Evolutionary conservation across 2,888 invertebrate species (phyloP).

Genomic region (Syritta pipiens): DNA sequence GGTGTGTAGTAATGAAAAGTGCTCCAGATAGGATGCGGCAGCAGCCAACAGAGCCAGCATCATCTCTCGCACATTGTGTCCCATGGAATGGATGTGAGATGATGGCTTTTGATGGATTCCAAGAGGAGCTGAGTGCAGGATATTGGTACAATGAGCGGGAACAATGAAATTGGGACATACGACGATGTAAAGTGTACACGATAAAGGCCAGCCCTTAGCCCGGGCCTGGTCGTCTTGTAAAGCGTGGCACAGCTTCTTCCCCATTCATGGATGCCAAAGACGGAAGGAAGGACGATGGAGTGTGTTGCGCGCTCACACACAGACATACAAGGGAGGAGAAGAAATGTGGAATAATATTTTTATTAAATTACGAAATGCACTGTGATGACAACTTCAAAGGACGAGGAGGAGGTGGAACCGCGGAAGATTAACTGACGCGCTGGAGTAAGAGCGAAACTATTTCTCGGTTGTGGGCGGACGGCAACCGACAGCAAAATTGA

Average conservation of each 20-base stretch:
- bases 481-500: no score
- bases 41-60: slow-evolving; percentile 29
- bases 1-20: slow-evolving; percentile 55
- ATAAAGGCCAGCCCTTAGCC: slow-evolving; percentile 10
- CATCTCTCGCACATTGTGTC: slow-evolving; percentile 32
- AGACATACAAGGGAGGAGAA: not conserved
- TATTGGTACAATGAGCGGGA: slow-evolving; percentile 60
- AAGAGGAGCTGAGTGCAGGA: slow-evolving; percentile 62
- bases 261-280: no score
- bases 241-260: no score
- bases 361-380: slow-evolving; percentile 48
- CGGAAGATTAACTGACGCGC: not conserved
- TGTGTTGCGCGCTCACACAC: not conserved
- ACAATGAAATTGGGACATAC: slow-evolving; percentile 64
- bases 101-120: slow-evolving; percentile 66
- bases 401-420: not conserved
- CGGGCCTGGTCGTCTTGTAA: not conserved
- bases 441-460: no score
- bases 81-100: slow-evolving; percentile 39
- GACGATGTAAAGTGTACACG: slow-evolving; percentile 34
- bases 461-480: no score
- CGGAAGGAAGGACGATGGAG: slow-evolving; percentile 6
- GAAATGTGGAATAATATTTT: slow-evolving; percentile 54
- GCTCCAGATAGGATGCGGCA: slow-evolving; percentile 42
- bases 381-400: slow-evolving; percentile 26